Base-by-base conservation (phyloP, 2,888 invertebrate genomes). In the Muscina levida region DNA sequence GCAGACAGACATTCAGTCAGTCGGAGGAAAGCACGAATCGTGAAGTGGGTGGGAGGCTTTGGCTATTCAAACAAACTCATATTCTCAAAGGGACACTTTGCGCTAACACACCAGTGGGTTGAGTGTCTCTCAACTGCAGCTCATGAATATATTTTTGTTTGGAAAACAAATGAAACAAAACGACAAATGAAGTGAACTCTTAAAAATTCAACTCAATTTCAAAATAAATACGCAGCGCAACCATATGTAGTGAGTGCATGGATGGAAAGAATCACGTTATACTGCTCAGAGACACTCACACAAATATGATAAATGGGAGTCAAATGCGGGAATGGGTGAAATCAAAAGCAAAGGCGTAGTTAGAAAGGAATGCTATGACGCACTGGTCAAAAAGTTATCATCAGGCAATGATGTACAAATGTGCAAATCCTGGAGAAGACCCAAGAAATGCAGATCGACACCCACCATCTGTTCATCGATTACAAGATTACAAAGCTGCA, bases 121-220 rank as follows among this genome's bases (percentile, higher is more conserved):
- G 62, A 39, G 11, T n/a, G 62, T 39, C 39, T 11, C 62, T 31
- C 42, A 62, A 19, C 42, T 39, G 26, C 57, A n/a, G 26, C 59
- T 42, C 62, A 62, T 62, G 62, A 62, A 62, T 62, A 42, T 62
- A n/a, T 42, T 62, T 62, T 62, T 62, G 22, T 62, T 62, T 62
- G 62, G 19, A 15, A 42, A 62, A 42, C 11, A 42, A 39, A 15
- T 37, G 37, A 39, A 59, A 59, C 59, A 59, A 59, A 59, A 59
- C 37, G 59, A 17, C 37, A 39, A 59, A 59, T 59, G 59, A 59
- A 59, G 59, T 59, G 59, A 59, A 59, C 59, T 59, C 59, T 59
- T 59, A 17, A 59, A n/a, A 62, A 62, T 42, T 39, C 62, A 62
- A 22, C 62, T 62, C 62, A 42, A 62, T 62, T 62, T 62, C 62